A percentile compares a stretch with the other conserved stretches of the same genome.
phyloP scores from a whole-genome alignment of 2,797 vertebrate species.

The Sebastes hubbsi region DNA sequence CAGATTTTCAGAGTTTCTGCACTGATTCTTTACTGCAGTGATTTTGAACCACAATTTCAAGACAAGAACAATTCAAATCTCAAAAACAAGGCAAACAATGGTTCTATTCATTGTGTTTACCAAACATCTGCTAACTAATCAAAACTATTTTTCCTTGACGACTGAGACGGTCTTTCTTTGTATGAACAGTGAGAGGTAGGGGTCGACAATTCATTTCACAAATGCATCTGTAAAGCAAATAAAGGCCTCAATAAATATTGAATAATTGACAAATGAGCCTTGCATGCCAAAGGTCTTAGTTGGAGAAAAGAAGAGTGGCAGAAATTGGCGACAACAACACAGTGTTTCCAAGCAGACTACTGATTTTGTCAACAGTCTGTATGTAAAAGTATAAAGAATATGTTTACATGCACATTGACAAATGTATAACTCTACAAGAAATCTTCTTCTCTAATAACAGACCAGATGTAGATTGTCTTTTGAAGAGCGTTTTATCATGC shows the following conservation, averaged over 20 bases:
- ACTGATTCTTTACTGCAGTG: neutral
- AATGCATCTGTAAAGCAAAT: neutral
- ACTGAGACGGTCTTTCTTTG: neutral
- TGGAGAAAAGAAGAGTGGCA: no score
- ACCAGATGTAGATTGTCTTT: neutral
- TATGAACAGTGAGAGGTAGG: neutral
- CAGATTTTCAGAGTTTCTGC: neutral
- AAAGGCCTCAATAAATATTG: neutral
- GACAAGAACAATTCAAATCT: neutral
- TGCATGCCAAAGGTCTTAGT: neutral
- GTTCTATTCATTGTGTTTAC: neutral
- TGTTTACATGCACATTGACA: neutral
- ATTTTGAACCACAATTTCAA: neutral
- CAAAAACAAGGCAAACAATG: neutral
- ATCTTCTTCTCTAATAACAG: neutral
- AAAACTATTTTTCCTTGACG: neutral
- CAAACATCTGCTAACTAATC: neutral
- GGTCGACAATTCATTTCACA: neutral
- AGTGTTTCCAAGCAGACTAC: neutral
- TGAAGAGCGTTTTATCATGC: neutral
- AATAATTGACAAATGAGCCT: neutral
- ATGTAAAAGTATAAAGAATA: neutral
- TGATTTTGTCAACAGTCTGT: neutral
- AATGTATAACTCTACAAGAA: neutral
- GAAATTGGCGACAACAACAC: no score